Percentiles rank a stretch among this genome's conserved stretches.
Conservation (phyloP, 2,888 invertebrate genomes). For the Pseudococcus viburni region DNA sequence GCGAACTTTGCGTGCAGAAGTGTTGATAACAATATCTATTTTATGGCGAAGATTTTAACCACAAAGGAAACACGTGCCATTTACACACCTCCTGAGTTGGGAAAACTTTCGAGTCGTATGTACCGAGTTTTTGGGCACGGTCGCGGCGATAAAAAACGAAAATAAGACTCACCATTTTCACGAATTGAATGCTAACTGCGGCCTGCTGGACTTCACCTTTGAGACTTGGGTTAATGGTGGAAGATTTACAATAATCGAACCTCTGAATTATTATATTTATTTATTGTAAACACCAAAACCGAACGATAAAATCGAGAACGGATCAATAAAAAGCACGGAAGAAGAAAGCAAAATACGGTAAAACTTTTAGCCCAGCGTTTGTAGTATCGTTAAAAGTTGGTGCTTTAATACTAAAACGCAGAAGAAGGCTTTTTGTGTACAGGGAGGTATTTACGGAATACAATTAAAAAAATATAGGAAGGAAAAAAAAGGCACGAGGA, state of each 20-base stretch:
- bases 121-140: background rate
- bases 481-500: slow-evolving; percentile 42
- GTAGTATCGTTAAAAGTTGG: slow-evolving; percentile 65
- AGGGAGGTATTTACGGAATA: slow-evolving; percentile 64
- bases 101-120: slow-evolving; percentile 6
- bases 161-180: slow-evolving; percentile 26
- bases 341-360: slow-evolving; percentile 64
- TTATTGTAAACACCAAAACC: slow-evolving; percentile 60
- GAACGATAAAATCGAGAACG: slow-evolving; percentile 66
- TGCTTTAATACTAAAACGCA: slow-evolving; percentile 65
- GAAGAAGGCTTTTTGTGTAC: slow-evolving; percentile 64
- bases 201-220: background rate
- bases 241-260: background rate
- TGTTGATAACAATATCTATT: slow-evolving; percentile 18
- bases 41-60: slow-evolving; percentile 27
- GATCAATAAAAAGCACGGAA: slow-evolving; percentile 64
- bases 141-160: background rate
- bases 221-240: background rate
- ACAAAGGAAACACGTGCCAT: slow-evolving; percentile 35
- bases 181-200: background rate
- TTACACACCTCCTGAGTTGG: slow-evolving; percentile 25
- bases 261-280: background rate
- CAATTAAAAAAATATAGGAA: slow-evolving; percentile 63
- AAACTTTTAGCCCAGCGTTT: slow-evolving; percentile 60
- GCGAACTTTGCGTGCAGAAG: slow-evolving; percentile 4